Evolutionary conservation across 1,140 invertebrate genomes (phyloP), one percentile per base, ranked within the genome.

Genomic region (Bilobella aurantiaca): DNA sequence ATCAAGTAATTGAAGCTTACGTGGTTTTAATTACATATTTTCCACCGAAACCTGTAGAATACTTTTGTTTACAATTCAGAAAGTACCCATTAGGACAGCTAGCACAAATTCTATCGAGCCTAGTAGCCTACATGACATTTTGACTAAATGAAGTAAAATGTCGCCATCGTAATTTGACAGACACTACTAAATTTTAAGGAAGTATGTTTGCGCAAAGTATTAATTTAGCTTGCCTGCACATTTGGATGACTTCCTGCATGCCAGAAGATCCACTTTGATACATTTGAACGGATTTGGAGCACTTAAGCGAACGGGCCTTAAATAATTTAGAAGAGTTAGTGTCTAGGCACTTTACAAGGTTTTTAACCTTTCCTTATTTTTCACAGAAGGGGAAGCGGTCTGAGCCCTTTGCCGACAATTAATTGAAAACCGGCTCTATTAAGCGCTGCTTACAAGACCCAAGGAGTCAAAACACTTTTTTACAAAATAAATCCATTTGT

Each of bases 231-330:
- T 58, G 67, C 68, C 68, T 67, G 68, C 68, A 69, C 68, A 69
- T 69, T 67, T 69, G 68, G 37, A 69, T 69, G 58, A 69, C 68
- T 64, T 69, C 68, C 65, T 69, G 68, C 68, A 69, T 69, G 42
- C 68, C 68, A 53, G 64, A n/a, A 16, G 47, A 42, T 28, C 61
- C 59, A 34, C 61, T 31, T 25, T 60, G 68, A 37, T 66, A 58
- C 64, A 66, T 66, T 65, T 60, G 23, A 8, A 14, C 3, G 3
- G 31, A 42, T 42, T 42, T 8, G 34, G 18, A 42, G 34, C 34
- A 42, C 8, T 42, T 42, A 42, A 42, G n/a, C n/a, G n/a, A n/a
- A n/a, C n/a, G 8, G 34, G 18, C 34, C 8, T 42, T 12, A 42
- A 42, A 42, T 42, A 42, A 18, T 8, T 42, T 42, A 42, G 18